These are phyloP conservation scores for Phthorimaea operculella DNA, from an alignment of 1,140 invertebrate species.

Conservation along the genomic window DNA sequence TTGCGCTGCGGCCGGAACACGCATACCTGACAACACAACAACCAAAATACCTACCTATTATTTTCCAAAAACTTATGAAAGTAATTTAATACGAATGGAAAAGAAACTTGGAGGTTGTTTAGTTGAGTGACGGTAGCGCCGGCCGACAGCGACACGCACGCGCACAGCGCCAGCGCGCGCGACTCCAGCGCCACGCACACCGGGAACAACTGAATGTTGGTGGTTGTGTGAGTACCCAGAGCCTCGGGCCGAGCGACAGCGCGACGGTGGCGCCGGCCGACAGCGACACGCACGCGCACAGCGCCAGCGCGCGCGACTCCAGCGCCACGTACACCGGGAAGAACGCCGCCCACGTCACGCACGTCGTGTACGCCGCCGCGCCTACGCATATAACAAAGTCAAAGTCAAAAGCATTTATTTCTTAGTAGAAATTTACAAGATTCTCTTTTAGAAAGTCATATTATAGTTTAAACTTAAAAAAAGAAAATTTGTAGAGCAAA, in stretches of 20 bases:
- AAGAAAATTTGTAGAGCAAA: too few relatives aligned
- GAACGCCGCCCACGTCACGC: slow-evolving; percentile 91
- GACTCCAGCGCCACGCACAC: slow-evolving; percentile 85
- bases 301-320: slow-evolving; percentile 74
- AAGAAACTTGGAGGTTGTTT: too few relatives aligned
- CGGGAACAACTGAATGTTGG: slow-evolving; percentile 75
- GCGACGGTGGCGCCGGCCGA: slow-evolving; percentile 78
- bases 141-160: slow-evolving; percentile 79
- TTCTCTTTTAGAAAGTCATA: too few relatives aligned
- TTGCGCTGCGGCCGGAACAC: slow-evolving; percentile 82
- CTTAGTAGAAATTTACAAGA: too few relatives aligned
- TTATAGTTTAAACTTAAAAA: too few relatives aligned
- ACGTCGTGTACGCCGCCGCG: slow-evolving; percentile 89
- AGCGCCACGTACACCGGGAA: slow-evolving; percentile 87
- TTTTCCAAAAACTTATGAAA: too few relatives aligned
- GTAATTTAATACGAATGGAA: too few relatives aligned
- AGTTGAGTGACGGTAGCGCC: slow-evolving; percentile 75
- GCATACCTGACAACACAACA: slow-evolving; percentile 68
- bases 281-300: slow-evolving; percentile 78
- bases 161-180: slow-evolving; percentile 75
- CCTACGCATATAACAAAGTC: slow-evolving; percentile 71
- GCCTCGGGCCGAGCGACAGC: slow-evolving; percentile 82
- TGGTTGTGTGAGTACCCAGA: slow-evolving; percentile 67
- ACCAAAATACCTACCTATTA: too few relatives aligned
- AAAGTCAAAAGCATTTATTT: too few relatives aligned